These are phyloP conservation scores for Phthorimaea operculella DNA, from an alignment of 1,140 invertebrate species.

Conservation along the genomic window DNA sequence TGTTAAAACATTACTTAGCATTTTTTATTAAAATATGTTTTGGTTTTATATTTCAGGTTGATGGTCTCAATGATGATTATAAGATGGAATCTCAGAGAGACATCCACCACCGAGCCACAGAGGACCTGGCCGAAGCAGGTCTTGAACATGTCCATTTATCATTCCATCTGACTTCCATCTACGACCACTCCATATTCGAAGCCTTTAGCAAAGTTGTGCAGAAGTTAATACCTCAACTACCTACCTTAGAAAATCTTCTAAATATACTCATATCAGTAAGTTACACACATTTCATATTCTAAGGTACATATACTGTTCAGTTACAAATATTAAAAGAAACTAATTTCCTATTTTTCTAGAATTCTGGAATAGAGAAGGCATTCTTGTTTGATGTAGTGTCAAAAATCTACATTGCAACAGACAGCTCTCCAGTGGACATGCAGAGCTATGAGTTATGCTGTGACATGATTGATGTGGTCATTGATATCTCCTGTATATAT, in stretches of 20 bases:
- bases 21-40: no score
- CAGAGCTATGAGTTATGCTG: slow-evolving; percentile 99
- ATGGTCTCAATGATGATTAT: slow-evolving; percentile 97
- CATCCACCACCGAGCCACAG: slow-evolving; percentile 96
- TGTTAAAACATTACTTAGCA: no score
- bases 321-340: no score
- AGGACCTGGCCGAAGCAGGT: slow-evolving; percentile 92
- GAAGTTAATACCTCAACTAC: slow-evolving; percentile 97
- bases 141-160: slow-evolving; percentile 88
- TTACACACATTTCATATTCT: slow-evolving; percentile 24
- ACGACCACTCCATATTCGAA: slow-evolving; percentile 99
- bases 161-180: slow-evolving; percentile 98
- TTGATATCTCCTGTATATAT: slow-evolving; percentile 99
- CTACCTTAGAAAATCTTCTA: slow-evolving; percentile 97
- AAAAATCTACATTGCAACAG: slow-evolving; percentile 99
- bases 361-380: slow-evolving; percentile 98
- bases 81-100: slow-evolving; percentile 99
- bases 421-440: slow-evolving; percentile 99
- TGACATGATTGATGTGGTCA: slow-evolving; percentile 99
- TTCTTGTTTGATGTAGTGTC: slow-evolving; percentile 99
- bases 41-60: slow-evolving; percentile 71
- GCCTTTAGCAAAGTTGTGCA: slow-evolving; percentile 99
- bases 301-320: no score
- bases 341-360: slow-evolving; percentile 71
- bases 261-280: slow-evolving; percentile 98